Evolutionary conservation across 2,113 vertebrate genomes (phyloP).

Genomic region (Osmerus mordax): DNA sequence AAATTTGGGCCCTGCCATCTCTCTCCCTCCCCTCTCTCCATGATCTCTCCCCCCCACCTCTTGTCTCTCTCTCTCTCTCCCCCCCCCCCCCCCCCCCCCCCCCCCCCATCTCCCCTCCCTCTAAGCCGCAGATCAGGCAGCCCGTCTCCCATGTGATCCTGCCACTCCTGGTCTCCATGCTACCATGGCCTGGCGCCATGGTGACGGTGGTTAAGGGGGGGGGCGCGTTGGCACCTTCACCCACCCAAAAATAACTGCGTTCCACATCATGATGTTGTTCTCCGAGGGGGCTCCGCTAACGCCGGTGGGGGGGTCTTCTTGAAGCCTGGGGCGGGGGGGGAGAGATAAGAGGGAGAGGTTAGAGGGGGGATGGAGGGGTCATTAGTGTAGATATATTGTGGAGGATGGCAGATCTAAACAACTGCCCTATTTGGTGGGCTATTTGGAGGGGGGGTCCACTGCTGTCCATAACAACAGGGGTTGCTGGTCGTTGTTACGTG

Average conservation of each 20-base stretch:
- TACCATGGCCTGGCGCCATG: too few species aligned
- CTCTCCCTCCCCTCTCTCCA: neutral
- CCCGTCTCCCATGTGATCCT: neutral
- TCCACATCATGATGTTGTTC: slow-evolving; percentile 99
- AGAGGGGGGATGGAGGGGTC: neutral
- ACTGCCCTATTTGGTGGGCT: too few species aligned
- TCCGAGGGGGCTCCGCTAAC: slow-evolving; percentile 98
- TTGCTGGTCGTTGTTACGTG: too few species aligned
- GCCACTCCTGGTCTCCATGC: neutral
- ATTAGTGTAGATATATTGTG: neutral
- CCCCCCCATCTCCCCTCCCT: neutral
- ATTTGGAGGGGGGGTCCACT: too few species aligned
- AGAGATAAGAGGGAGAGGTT: too few species aligned
- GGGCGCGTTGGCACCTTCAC: slow-evolving; percentile 52
- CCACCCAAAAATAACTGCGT: slow-evolving; percentile 99
- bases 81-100: too few species aligned
- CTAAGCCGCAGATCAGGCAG: neutral
- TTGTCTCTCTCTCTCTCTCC: neutral
- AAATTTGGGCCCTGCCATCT: neutral
- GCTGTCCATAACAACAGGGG: too few species aligned
- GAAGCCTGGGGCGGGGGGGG: slow-evolving; percentile 76
- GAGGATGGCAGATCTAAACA: too few species aligned
- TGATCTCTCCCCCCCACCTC: neutral
- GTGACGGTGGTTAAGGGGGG: slow-evolving; percentile 24
- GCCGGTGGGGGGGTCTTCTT: slow-evolving; percentile 98